Base-by-base conservation (phyloP, 1,140 invertebrate species). In the Pseudomyrmex dendroicus region DNA sequence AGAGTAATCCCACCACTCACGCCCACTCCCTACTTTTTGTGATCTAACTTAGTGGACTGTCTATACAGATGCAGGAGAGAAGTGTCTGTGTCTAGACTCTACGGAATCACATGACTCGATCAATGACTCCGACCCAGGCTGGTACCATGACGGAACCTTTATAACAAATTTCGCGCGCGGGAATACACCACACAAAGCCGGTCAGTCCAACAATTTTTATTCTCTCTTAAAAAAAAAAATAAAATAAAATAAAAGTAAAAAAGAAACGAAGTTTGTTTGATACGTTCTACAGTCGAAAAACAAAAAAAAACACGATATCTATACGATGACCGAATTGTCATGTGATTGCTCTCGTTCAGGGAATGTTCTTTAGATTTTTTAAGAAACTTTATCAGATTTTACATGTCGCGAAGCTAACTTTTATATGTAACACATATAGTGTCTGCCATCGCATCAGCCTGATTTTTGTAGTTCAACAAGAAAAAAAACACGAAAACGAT, bases 11-110 rank as follows among this genome's bases (percentile, higher is more conserved):
- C 99, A 84, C 96, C 97, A 68, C 95, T 97, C 93, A 98, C 97
- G 89, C 97, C 97, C 57, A 99, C 98, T 74, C 99, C 99, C 15
- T 99, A 99, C 94, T 99, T 99, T 95, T 96, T 99, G 94, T 99
- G 94, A 95, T 95, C 93, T 91, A 90, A 89, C 90, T 92, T 90
- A 83, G 83, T 74, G 74, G 74, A 91, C 85, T 86, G 88, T 89
- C 80, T 86, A 64, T 86, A 86, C 86, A 82, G 83, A 90, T 84
- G 74, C 82, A 87, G 86, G 88, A 85, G 50, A 86, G 83, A 85
- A 85, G 83, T 86, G 73, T 87, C 77, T 84, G 84, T 77, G 85
- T 89, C 86, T 84, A 85, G 73, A 86, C 84, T 89, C 87, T 86
- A 89, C 72, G 87, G 86, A 86, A 82, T 84, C 82, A 90, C 86